Percentiles rank a stretch among this genome's conserved stretches.
Conservation (phyloP, 2,797 vertebrate species). For the Discoglossus pictus region DNA sequence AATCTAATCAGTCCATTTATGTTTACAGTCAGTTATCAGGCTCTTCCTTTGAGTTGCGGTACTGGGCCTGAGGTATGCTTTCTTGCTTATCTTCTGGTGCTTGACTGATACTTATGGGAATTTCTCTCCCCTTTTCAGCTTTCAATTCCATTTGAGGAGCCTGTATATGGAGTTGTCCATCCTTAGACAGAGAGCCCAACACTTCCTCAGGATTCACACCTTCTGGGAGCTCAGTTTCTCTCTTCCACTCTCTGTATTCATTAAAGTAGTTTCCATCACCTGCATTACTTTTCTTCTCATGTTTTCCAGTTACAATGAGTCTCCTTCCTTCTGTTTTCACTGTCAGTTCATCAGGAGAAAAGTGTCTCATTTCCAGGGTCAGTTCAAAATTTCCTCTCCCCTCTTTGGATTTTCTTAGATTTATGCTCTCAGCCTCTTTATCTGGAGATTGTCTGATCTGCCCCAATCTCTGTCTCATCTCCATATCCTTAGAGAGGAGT, state of each 20-base stretch:
- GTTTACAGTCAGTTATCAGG: too few species aligned
- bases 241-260: constrained; percentile 69
- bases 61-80: neutral
- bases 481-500: neutral
- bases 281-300: constrained; percentile 64
- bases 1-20: too few species aligned
- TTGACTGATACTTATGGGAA: constrained; percentile 56
- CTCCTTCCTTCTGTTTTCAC: constrained; percentile 66
- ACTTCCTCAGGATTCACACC: constrained; percentile 66
- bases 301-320: constrained; percentile 68
- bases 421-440: neutral
- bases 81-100: neutral
- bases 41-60: neutral
- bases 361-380: constrained; percentile 72
- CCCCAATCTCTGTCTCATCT: neutral
- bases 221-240: constrained; percentile 69
- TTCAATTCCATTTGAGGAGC: constrained; percentile 48
- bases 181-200: constrained; percentile 66
- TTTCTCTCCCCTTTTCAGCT: accelerated
- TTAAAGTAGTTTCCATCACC: constrained; percentile 67
- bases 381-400: constrained; percentile 63
- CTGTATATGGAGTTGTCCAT: constrained; percentile 74
- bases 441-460: neutral
- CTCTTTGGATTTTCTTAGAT: too few species aligned
- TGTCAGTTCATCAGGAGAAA: constrained; percentile 70